These are phyloP conservation scores for Dreissena polymorpha DNA, from an alignment of 1,140 invertebrate genomes.

Conservation along the genomic window DNA sequence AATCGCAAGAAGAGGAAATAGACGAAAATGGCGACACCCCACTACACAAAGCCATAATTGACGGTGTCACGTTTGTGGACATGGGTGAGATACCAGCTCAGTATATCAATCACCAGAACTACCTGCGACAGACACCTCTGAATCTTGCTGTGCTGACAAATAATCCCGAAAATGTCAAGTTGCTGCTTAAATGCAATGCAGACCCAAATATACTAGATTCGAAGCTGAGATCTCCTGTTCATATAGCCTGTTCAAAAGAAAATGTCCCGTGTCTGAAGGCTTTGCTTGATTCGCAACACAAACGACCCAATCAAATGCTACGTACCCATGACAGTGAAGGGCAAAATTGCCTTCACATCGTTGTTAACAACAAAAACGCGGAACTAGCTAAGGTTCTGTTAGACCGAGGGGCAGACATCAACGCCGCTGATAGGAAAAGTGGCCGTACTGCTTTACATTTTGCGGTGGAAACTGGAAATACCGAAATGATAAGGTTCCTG, in stretches of 20 bases:
- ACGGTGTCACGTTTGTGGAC: constrained; percentile 59
- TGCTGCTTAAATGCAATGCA: constrained; percentile 16
- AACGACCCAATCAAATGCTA: not conserved
- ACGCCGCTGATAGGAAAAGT: constrained; percentile 24
- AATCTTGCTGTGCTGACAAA: constrained; percentile 21
- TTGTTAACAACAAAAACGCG: not conserved
- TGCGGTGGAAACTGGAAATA: constrained; percentile 7
- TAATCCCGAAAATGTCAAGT: not conserved
- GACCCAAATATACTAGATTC: not conserved
- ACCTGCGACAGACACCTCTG: constrained; percentile 21
- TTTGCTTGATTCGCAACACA: not conserved
- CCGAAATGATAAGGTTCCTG: constrained; percentile 1
- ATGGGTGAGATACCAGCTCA: too few relatives aligned
- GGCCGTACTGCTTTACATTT: constrained; percentile 13
- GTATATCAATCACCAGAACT: not conserved
- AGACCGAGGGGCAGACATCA: constrained; percentile 10
- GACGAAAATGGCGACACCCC: not conserved
- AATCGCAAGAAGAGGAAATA: not conserved
- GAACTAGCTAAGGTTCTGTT: constrained; percentile 1
- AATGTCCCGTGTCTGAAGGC: not conserved
- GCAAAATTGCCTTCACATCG: constrained; percentile 15
- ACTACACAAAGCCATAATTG: constrained; percentile 33
- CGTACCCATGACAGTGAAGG: constrained; percentile 1
- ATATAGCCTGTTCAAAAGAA: constrained; percentile 3
- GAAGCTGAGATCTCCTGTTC: not conserved